Conservation (phyloP, 2,797 vertebrate genomes). For the Anolis apletophallus region DNA sequence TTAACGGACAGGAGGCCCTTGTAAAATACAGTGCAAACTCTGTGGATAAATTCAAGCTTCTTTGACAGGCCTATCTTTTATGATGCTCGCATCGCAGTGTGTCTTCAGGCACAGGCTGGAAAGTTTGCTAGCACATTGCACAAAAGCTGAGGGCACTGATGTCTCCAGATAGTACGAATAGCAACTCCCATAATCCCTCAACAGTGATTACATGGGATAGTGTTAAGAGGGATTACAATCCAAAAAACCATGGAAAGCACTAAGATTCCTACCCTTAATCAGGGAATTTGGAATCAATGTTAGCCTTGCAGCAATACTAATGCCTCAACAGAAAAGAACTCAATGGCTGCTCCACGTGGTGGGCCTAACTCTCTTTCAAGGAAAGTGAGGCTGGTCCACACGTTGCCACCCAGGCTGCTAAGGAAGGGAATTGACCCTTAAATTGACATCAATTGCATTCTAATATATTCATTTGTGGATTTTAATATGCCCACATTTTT, state of each 20-base stretch:
- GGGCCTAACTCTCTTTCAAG: no score
- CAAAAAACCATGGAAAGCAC: no score
- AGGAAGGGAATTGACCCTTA: not conserved
- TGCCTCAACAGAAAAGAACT: not conserved
- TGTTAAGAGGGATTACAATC: not conserved
- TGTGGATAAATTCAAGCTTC: constrained; percentile 31
- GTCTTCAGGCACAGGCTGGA: not conserved
- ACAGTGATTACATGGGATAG: not conserved
- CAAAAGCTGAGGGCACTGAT: not conserved
- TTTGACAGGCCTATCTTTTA: constrained; percentile 50
- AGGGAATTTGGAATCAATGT: not conserved
- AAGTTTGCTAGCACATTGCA: not conserved
- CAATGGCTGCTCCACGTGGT: no score
- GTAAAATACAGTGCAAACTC: constrained; percentile 47
- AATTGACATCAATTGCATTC: no score
- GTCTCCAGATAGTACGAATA: no score
- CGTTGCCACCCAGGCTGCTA: no score
- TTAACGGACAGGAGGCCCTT: constrained; percentile 44
- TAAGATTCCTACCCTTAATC: no score
- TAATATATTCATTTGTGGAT: no score
- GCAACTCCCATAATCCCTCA: not conserved
- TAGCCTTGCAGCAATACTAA: no score
- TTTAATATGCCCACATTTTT: no score
- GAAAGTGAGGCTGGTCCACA: no score
- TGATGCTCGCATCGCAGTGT: constrained; percentile 29